These are phyloP conservation scores for Heptranchias perlo DNA, from an alignment of 2,113 vertebrate genomes.

Conservation along the genomic window DNA sequence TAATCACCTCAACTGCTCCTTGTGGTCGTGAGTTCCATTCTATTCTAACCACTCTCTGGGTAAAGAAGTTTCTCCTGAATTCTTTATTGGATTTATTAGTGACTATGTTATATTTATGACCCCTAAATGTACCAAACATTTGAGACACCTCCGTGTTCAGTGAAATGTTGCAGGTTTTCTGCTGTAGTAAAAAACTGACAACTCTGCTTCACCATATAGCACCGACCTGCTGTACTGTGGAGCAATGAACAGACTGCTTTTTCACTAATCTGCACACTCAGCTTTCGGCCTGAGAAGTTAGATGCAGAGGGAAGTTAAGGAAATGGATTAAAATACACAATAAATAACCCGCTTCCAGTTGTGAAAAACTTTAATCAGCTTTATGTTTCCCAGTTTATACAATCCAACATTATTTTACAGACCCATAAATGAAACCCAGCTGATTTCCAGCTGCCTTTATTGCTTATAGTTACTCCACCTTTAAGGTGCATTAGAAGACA, in stretches of 20 bases:
- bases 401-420: slow-evolving; percentile 20
- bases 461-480: neutral
- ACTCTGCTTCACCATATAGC: neutral
- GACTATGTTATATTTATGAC: no score
- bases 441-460: neutral
- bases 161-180: neutral
- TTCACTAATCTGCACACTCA: neutral
- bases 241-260: neutral
- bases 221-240: neutral
- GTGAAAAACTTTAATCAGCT: neutral
- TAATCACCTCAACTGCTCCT: no score
- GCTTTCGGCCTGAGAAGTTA: neutral
- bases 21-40: no score
- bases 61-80: no score
- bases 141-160: neutral
- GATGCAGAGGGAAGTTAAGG: neutral
- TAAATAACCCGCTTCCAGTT: neutral
- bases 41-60: no score
- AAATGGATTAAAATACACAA: neutral
- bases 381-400: neutral
- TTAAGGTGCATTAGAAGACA: slow-evolving; percentile 2
- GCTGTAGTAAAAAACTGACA: neutral
- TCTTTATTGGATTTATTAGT: no score
- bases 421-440: neutral
- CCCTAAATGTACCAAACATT: neutral